These are phyloP conservation scores for Charanyca ferruginea DNA, from an alignment of 2,888 invertebrate species.

Conservation along the genomic window DNA sequence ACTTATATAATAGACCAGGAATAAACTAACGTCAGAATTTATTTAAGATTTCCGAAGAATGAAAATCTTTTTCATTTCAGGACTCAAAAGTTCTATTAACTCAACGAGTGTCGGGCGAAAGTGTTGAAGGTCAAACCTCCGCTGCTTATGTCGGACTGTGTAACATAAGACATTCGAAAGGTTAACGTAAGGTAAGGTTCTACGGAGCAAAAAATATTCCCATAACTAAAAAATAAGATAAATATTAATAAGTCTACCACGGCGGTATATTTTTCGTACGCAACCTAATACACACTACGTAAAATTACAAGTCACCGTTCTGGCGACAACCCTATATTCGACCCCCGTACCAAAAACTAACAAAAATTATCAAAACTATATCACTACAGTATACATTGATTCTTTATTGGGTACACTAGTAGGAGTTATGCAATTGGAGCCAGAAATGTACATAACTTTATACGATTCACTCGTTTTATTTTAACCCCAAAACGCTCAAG, in stretches of 20 bases:
- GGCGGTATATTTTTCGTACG: constrained; percentile 73
- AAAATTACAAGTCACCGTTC: constrained; percentile 87
- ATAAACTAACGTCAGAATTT: too few relatives aligned
- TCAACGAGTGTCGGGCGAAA: not conserved
- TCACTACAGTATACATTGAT: constrained; percentile 61
- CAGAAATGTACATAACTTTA: constrained; percentile 67
- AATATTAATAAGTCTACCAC: constrained; percentile 73
- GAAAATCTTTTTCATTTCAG: not conserved
- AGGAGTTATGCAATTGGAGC: constrained; percentile 10
- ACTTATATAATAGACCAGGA: too few relatives aligned
- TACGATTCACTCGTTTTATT: constrained; percentile 38
- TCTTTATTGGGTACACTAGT: not conserved
- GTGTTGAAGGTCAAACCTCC: too few relatives aligned
- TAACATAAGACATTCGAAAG: too few relatives aligned
- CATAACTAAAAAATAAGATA: constrained; percentile 63
- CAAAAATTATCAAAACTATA: constrained; percentile 19
- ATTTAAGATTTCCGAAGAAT: too few relatives aligned
- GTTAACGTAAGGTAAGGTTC: too few relatives aligned
- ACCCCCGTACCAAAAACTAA: constrained; percentile 63
- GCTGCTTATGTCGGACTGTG: too few relatives aligned
- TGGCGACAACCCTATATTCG: constrained; percentile 88
- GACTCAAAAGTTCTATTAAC: not conserved
- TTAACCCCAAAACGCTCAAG: constrained; percentile 74
- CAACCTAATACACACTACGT: constrained; percentile 75
- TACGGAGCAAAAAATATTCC: constrained; percentile 14